Conservation (phyloP, 2,113 vertebrate genomes). For the Bubalus kerabau region DNA sequence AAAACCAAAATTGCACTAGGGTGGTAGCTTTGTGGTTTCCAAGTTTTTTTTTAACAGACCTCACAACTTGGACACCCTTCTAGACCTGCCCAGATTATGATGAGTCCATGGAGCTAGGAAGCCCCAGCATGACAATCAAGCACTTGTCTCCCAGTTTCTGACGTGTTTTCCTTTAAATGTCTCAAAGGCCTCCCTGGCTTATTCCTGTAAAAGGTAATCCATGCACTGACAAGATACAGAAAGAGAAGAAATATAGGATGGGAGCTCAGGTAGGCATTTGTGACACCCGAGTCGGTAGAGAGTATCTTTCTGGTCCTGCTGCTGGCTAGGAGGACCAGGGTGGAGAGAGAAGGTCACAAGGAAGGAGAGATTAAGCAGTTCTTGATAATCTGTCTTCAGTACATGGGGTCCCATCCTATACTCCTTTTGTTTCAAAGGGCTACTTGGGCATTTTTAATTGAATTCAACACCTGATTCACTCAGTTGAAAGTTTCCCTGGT, state of each 20-base stretch:
- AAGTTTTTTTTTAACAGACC: conserved; percentile 38
- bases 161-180: neutral
- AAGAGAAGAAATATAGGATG: neutral
- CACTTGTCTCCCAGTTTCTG: conserved; percentile 15
- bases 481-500: neutral
- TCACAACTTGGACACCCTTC: conserved; percentile 52
- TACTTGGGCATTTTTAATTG: neutral
- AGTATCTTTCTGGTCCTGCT: neutral
- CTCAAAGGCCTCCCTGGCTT: neutral
- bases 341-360: neutral
- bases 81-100: neutral
- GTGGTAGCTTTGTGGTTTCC: conserved; percentile 50
- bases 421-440: neutral
- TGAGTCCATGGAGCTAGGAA: neutral
- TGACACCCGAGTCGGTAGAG: neutral
- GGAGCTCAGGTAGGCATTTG: neutral
- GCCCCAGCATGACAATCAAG: neutral
- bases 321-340: neutral
- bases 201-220: neutral
- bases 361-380: neutral
- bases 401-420: neutral
- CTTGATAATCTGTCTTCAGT: neutral
- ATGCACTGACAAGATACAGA: neutral
- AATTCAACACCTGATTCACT: neutral
- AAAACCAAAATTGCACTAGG: conserved; percentile 51